A percentile compares a stretch with the other conserved stretches of the same genome.
Conservation (phyloP, 2,888 invertebrate genomes). For the Acrobasis suavella region DNA sequence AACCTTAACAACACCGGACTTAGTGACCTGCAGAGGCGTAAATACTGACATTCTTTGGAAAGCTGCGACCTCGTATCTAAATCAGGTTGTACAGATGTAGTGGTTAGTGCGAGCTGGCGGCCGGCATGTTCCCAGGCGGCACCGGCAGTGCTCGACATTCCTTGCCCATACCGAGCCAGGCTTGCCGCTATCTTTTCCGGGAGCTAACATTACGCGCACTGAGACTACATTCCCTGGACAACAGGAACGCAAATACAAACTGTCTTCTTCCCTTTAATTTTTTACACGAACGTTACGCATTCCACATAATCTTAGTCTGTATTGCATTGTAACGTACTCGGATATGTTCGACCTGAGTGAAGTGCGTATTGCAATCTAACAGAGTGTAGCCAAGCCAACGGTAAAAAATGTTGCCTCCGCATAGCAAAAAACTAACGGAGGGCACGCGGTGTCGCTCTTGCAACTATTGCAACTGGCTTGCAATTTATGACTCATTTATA, state of each 20-base stretch:
- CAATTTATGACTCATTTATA: not conserved
- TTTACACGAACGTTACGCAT: constrained; percentile 33
- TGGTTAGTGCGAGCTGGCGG: constrained; percentile 39
- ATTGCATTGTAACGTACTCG: constrained; percentile 7
- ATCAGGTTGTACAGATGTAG: constrained; percentile 57
- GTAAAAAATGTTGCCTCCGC: constrained; percentile 20
- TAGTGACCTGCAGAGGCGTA: not conserved
- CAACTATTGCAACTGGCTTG: not conserved
- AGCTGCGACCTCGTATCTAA: constrained; percentile 52
- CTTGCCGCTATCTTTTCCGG: constrained; percentile 74
- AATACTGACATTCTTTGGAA: constrained; percentile 39
- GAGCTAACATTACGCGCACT: constrained; percentile 59
- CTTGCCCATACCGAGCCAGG: constrained; percentile 69
- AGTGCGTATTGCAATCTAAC: constrained; percentile 9
- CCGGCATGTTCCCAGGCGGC: constrained; percentile 66
- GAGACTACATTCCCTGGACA: constrained; percentile 66
- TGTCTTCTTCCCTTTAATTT: constrained; percentile 57
- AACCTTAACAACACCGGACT: not conserved
- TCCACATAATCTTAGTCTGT: constrained; percentile 37
- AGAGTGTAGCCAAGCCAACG: constrained; percentile 12
- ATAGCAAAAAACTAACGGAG: constrained; percentile 19
- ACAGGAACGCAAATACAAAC: constrained; percentile 62
- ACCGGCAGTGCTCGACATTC: constrained; percentile 59
- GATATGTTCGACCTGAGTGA: constrained; percentile 10
- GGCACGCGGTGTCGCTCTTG: constrained; percentile 2